A percentile compares a stretch with the other conserved stretches of the same genome.
Conservation (phyloP, 30 jellyfish, hydroid and myxozoan species). For the Hydractinia echinata region DNA sequence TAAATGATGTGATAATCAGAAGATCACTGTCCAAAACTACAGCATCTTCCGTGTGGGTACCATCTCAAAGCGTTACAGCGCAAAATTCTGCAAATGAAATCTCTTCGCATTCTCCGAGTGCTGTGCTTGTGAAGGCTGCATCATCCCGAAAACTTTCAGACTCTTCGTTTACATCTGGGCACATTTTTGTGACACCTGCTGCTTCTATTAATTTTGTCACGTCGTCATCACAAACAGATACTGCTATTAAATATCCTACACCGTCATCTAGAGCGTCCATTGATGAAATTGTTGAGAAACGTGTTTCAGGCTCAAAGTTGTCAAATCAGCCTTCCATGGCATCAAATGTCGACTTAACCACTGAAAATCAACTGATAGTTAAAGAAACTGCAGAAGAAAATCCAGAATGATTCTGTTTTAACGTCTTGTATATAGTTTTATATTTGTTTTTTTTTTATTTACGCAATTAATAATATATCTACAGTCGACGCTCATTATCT, state of each 20-base stretch:
- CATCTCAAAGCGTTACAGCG: neutral
- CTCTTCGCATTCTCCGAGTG: neutral
- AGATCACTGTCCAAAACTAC: neutral
- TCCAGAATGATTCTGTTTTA: too few relatives aligned
- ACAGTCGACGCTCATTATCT: too few relatives aligned
- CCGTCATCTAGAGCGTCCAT: conserved; percentile 6
- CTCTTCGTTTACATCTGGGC: conserved; percentile 19
- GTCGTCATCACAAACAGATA: neutral
- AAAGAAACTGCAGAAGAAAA: too few relatives aligned
- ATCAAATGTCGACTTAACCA: too few relatives aligned
- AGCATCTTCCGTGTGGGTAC: conserved; percentile 21
- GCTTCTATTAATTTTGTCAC: conserved; percentile 8
- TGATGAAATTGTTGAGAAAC: conserved; percentile 10
- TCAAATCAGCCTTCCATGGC: too few relatives aligned
- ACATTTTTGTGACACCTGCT: conserved; percentile 19
- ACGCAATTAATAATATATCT: too few relatives aligned
- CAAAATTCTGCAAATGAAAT: neutral
- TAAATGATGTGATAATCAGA: conserved; percentile 4
- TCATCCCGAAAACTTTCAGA: conserved; percentile 10
- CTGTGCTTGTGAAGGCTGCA: conserved; percentile 24
- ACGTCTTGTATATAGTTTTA: too few relatives aligned
- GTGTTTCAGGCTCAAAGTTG: conserved; percentile 16
- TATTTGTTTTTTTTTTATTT: too few relatives aligned
- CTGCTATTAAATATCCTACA: neutral
- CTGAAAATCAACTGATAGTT: too few relatives aligned